A percentile compares a stretch with the other conserved stretches of the same genome.
phyloP scores from a whole-genome alignment of 2,888 invertebrate species.

The Sinotaia quadrata region DNA sequence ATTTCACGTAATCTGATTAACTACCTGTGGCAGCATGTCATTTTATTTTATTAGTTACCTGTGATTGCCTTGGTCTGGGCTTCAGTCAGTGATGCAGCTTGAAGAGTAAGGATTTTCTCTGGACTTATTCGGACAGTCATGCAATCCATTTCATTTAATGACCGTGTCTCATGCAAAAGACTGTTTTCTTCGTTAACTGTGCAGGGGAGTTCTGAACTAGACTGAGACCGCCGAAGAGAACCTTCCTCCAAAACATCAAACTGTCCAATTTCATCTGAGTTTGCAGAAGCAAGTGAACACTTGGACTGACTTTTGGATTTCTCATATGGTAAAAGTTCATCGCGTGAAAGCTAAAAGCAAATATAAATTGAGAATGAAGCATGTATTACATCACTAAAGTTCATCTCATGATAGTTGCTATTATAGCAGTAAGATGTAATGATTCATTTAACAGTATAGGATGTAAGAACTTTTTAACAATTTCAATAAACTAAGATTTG shows the following conservation, averaged over 20 bases:
- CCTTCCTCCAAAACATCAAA: conserved; percentile 24
- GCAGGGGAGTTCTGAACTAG: conserved; percentile 46
- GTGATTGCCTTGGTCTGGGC: conserved; percentile 70
- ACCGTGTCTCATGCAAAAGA: conserved; percentile 46
- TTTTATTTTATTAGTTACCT: conserved; percentile 51
- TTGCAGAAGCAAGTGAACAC: conserved; percentile 46
- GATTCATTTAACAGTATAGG: too few species aligned
- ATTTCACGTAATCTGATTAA: too few species aligned
- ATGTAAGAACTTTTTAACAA: too few species aligned
- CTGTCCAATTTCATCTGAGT: conserved; percentile 47
- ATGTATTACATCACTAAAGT: too few species aligned
- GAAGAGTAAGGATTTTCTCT: conserved; percentile 59
- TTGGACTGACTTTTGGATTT: conserved; percentile 44
- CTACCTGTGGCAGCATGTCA: too few species aligned
- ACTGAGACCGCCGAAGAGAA: conserved; percentile 44
- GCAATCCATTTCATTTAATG: conserved; percentile 58
- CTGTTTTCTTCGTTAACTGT: conserved; percentile 45
- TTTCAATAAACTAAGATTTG: not conserved
- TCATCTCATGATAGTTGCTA: too few species aligned
- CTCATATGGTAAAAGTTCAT: conserved; percentile 36
- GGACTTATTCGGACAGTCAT: conserved; percentile 62
- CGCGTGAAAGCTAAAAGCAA: conserved; percentile 36
- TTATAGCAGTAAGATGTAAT: too few species aligned
- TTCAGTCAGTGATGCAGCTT: conserved; percentile 64
- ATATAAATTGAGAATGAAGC: too few species aligned